Conservation (phyloP, 92 coral and sea anemone genomes). For the Epizoanthus fatuus region DNA sequence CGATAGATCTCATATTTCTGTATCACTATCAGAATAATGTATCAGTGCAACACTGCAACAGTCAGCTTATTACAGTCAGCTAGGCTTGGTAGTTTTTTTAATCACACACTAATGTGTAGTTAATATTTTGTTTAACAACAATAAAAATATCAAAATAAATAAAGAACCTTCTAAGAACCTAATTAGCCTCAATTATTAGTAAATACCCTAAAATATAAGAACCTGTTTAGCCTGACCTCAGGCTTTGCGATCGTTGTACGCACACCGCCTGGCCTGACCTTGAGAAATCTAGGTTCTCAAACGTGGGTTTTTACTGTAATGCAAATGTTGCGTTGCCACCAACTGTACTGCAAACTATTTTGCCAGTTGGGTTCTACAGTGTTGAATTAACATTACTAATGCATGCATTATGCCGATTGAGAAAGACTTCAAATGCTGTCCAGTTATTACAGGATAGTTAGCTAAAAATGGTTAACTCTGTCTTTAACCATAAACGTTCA, state of each 20-base stretch:
- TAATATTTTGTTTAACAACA: no score
- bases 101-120: no score
- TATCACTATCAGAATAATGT: conserved; percentile 5
- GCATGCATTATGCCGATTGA: conserved; percentile 16
- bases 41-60: not conserved
- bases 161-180: no score
- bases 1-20: not conserved
- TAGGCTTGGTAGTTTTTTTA: not conserved
- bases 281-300: no score
- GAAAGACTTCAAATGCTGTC: conserved; percentile 18
- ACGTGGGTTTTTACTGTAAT: not conserved
- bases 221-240: no score
- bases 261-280: no score
- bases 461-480: conserved; percentile 16
- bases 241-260: no score
- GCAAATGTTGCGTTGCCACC: conserved; percentile 21
- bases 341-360: conserved; percentile 4
- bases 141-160: no score
- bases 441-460: conserved; percentile 12
- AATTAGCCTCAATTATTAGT: no score
- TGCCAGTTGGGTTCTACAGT: conserved; percentile 19
- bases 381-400: conserved; percentile 4
- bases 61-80: conserved; percentile 10
- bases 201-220: no score
- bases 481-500: conserved; percentile 12